Percentiles rank a stretch among this genome's conserved stretches.
Conservation (phyloP, 2,797 vertebrate species). For the Aeoliscus strigatus region DNA sequence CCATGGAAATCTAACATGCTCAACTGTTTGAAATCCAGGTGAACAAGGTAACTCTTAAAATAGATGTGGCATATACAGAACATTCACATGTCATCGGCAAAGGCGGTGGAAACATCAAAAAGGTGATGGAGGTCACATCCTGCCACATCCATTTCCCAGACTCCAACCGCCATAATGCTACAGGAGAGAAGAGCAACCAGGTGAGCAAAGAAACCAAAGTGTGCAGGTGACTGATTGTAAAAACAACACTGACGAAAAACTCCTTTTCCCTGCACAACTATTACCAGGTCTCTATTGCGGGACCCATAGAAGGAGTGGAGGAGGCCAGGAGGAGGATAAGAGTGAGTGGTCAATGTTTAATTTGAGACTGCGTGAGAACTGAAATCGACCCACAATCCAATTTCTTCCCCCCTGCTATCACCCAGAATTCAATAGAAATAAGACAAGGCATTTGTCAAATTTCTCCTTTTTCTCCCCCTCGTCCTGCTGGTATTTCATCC, state of each 20-base stretch:
- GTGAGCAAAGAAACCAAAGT: constrained; percentile 30
- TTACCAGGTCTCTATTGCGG: constrained; percentile 78
- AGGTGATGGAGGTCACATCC: constrained; percentile 80
- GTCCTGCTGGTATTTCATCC: not conserved
- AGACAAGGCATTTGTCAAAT: constrained; percentile 38
- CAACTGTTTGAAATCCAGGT: constrained; percentile 54
- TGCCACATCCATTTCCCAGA: constrained; percentile 83
- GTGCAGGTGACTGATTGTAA: too few relatives aligned
- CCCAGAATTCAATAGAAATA: constrained; percentile 32
- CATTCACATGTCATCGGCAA: constrained; percentile 83
- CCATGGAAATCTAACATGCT: not conserved
- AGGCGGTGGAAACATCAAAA: constrained; percentile 81
- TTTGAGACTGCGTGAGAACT: constrained; percentile 18
- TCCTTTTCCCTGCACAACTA: not conserved
- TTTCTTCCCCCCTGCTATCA: constrained; percentile 31
- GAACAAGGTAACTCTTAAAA: constrained; percentile 82
- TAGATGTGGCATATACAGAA: constrained; percentile 80
- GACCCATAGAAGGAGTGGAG: constrained; percentile 76
- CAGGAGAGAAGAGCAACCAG: constrained; percentile 82
- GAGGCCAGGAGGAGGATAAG: constrained; percentile 75
- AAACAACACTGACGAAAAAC: too few relatives aligned
- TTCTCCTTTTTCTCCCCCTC: not conserved
- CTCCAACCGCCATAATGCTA: constrained; percentile 75
- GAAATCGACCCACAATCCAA: constrained; percentile 34
- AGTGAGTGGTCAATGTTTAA: constrained; percentile 59